phyloP scores from a whole-genome alignment of 1,140 invertebrate species.

The Aphis craccivora region DNA sequence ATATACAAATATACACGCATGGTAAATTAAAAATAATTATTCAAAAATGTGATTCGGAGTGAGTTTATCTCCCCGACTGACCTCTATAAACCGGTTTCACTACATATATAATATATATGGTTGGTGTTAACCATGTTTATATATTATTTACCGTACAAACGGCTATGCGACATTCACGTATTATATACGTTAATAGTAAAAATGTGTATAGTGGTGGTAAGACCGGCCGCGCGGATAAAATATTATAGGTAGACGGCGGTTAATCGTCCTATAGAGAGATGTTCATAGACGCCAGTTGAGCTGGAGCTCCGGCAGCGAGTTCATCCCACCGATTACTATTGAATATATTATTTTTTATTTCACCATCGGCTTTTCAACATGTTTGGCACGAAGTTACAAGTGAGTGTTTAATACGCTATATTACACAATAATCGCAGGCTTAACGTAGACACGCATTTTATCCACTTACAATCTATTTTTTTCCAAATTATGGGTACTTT shows the following conservation, averaged over 20 bases:
- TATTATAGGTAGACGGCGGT: not conserved
- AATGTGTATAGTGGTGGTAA: not conserved
- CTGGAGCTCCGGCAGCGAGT: not conserved
- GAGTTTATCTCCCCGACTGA: not conserved
- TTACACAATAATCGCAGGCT: not conserved
- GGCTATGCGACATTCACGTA: not conserved
- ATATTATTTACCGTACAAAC: not conserved
- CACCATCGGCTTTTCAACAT: not conserved
- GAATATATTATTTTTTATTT: not conserved
- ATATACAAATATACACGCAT: not conserved
- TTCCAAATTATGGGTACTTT: not conserved
- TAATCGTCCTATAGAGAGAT: not conserved
- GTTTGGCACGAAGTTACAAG: not conserved
- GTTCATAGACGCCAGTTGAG: not conserved
- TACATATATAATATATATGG: not conserved
- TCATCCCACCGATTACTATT: not conserved
- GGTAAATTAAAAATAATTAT: slow-evolving; percentile 15
- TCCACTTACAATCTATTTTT: too few species aligned
- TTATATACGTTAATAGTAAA: not conserved
- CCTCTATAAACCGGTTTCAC: not conserved
- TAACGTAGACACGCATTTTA: too few species aligned
- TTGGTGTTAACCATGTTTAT: not conserved
- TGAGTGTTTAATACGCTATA: not conserved
- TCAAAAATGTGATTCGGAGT: not conserved
- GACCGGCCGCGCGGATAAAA: not conserved